A percentile compares a stretch with the other conserved stretches of the same genome.
phyloP scores from a whole-genome alignment of 2,797 vertebrate genomes.

The Chaetophractus vellerosus region DNA sequence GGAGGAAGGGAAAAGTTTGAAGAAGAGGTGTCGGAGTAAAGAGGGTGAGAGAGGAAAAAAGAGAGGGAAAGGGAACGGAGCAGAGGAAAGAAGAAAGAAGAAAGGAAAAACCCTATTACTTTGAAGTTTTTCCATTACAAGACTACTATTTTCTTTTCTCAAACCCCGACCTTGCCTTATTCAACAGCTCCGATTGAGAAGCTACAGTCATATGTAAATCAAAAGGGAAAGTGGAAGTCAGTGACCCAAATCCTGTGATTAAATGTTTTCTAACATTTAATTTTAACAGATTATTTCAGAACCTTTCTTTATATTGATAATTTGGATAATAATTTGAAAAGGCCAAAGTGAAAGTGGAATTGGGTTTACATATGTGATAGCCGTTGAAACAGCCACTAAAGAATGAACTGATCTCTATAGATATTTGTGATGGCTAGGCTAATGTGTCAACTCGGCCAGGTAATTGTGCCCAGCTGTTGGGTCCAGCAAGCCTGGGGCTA shows the following conservation, averaged over 20 bases:
- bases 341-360: slow-evolving; percentile 51
- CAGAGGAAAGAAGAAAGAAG: background rate
- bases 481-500: no score
- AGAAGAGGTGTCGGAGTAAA: background rate
- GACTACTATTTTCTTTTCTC: slow-evolving; percentile 65
- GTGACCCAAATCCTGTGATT: slow-evolving; percentile 52
- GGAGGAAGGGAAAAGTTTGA: no score
- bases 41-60: background rate
- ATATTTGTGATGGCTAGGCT: background rate
- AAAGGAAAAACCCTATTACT: background rate
- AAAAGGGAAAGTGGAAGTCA: slow-evolving; percentile 70
- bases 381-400: slow-evolving; percentile 47
- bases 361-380: background rate
- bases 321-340: slow-evolving; percentile 63
- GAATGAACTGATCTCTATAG: background rate
- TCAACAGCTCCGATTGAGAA: slow-evolving; percentile 66
- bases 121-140: slow-evolving; percentile 54
- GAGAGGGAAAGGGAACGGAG: background rate
- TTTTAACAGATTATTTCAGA: slow-evolving; percentile 66
- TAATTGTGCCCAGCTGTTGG: no score
- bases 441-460: no score
- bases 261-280: slow-evolving; percentile 62
- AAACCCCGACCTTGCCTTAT: slow-evolving; percentile 77
- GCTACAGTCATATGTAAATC: slow-evolving; percentile 64
- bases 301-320: slow-evolving; percentile 25